Conservation (phyloP, 2,797 vertebrate species). For the Rallus crepitans region DNA sequence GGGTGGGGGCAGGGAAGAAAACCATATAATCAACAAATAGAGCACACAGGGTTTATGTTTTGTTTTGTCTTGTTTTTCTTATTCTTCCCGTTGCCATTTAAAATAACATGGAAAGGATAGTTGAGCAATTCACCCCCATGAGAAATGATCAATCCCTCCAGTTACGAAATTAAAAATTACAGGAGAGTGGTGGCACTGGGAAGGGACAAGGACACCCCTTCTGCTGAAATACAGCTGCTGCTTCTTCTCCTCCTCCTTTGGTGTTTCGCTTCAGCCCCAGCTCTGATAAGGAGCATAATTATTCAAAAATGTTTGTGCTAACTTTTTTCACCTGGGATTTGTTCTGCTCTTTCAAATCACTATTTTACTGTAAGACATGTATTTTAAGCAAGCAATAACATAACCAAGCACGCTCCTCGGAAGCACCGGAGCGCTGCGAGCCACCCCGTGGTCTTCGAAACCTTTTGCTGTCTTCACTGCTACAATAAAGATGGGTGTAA, state of each 20-base stretch:
- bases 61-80: neutral
- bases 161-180: neutral
- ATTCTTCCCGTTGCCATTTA: neutral
- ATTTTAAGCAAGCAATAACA: neutral
- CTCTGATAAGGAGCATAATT: neutral
- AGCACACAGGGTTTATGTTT: conserved; percentile 1
- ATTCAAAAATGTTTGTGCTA: neutral
- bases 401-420: neutral
- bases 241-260: neutral
- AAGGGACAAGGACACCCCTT: neutral
- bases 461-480: neutral
- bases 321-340: neutral
- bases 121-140: neutral
- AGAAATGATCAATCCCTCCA: neutral
- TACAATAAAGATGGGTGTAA: neutral
- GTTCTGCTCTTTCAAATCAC: neutral
- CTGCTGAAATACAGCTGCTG: neutral
- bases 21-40: conserved; percentile 43
- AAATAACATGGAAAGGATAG: neutral
- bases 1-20: neutral
- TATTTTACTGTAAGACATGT: neutral
- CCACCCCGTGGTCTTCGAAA: neutral
- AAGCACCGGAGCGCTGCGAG: neutral
- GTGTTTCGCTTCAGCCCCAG: neutral
- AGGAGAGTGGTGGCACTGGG: neutral